Conservation (phyloP, 2,888 invertebrate species). For the Rhagium mordax region DNA sequence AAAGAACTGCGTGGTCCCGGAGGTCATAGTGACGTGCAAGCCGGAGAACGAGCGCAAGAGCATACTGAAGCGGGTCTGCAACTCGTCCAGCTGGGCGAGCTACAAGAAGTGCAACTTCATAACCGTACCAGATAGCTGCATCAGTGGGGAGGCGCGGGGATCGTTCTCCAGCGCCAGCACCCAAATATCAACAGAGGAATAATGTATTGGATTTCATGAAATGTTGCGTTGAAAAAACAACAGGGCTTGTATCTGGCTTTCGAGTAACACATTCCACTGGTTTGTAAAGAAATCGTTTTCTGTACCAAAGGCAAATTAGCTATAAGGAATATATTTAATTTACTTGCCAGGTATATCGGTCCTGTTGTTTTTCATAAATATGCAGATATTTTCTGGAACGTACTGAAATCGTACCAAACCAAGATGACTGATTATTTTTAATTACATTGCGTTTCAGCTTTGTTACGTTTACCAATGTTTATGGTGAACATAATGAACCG, state of each 20-base stretch:
- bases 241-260: not conserved
- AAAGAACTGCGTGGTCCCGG: constrained; percentile 55
- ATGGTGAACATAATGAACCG: not conserved
- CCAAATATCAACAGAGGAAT: constrained; percentile 67
- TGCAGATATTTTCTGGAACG: not conserved
- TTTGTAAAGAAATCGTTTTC: not conserved
- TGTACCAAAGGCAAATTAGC: not conserved
- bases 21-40: constrained; percentile 66
- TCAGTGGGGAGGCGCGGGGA: constrained; percentile 65
- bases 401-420: constrained; percentile 39
- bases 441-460: constrained; percentile 16
- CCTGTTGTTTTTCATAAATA: not conserved
- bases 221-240: not conserved
- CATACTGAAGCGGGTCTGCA: constrained; percentile 67
- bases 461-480: not conserved
- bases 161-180: constrained; percentile 69
- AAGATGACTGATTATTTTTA: constrained; percentile 43
- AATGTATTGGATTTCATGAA: not conserved
- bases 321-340: not conserved
- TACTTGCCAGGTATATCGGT: not conserved
- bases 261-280: not conserved
- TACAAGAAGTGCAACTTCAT: constrained; percentile 67
- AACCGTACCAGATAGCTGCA: constrained; percentile 66
- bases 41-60: constrained; percentile 63
- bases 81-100: constrained; percentile 62